Evolutionary conservation across 2,797 vertebrate genomes (phyloP).

Genomic region (Melanotaenia boesemani): DNA sequence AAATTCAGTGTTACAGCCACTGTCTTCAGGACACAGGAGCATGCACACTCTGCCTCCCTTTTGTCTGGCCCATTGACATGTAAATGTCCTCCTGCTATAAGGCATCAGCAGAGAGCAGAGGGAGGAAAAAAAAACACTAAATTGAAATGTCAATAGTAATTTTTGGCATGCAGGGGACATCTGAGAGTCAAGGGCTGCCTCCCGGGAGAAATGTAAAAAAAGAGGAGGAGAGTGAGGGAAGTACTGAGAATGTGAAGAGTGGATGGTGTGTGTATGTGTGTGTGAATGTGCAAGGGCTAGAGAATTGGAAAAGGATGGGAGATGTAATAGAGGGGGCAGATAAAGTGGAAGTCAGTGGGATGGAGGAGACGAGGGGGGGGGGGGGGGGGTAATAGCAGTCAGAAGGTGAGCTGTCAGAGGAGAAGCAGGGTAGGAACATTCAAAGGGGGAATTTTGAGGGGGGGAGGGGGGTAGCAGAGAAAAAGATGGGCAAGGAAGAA

Average conservation of each 20-base stretch:
- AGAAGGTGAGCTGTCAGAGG: slow-evolving; percentile 76
- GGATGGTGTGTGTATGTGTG: slow-evolving; percentile 29
- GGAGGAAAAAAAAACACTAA: slow-evolving; percentile 79
- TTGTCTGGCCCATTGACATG: slow-evolving; percentile 89
- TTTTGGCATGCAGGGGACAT: slow-evolving; percentile 88
- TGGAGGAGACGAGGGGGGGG: slow-evolving; percentile 68
- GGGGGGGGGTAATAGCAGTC: slow-evolving; percentile 75
- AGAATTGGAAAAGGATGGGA: slow-evolving; percentile 55
- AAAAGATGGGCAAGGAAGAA: slow-evolving; percentile 10
- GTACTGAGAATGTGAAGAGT: slow-evolving; percentile 50
- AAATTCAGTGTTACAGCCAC: slow-evolving; percentile 51
- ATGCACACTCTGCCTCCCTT: slow-evolving; percentile 64
- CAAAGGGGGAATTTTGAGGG: not conserved
- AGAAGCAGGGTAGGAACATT: slow-evolving; percentile 48
- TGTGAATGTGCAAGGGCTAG: slow-evolving; percentile 7
- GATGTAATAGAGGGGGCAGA: slow-evolving; percentile 70
- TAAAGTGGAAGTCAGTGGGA: slow-evolving; percentile 69
- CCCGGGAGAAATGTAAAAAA: slow-evolving; percentile 70
- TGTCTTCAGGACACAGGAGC: slow-evolving; percentile 74
- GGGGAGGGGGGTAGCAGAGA: not conserved
- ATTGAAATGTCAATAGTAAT: slow-evolving; percentile 97
- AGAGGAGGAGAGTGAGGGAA: slow-evolving; percentile 52
- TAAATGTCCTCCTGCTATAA: slow-evolving; percentile 84
- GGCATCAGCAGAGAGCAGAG: slow-evolving; percentile 83
- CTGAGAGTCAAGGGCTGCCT: slow-evolving; percentile 82